Percentiles rank a stretch among this genome's conserved stretches.
phyloP scores from a whole-genome alignment of 2,113 vertebrate species.

The Engraulis encrasicolus region DNA sequence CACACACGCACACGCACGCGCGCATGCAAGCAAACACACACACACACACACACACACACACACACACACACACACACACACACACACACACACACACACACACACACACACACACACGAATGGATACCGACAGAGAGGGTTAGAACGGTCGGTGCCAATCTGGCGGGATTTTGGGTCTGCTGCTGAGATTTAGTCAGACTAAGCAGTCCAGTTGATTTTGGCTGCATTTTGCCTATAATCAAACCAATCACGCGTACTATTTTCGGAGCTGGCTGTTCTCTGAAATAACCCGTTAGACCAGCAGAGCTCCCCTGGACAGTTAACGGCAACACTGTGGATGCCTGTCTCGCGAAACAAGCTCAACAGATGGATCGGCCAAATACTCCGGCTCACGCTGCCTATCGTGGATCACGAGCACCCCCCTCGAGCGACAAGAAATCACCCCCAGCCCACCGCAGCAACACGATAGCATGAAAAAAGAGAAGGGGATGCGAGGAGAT shows the following conservation, averaged over 20 bases:
- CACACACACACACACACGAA: no score
- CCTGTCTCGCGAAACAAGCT: slow-evolving; percentile 52
- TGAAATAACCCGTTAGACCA: neutral
- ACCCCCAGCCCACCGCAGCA: neutral
- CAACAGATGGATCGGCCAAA: slow-evolving; percentile 76
- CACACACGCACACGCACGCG: no score
- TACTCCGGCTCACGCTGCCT: no score
- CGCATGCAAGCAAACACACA: no score
- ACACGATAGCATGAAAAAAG: no score
- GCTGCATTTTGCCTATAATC: neutral
- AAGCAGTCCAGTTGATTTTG: neutral
- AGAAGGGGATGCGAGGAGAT: no score
- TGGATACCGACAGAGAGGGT: no score
- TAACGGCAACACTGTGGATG: neutral
- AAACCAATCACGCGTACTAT: neutral
- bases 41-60: no score
- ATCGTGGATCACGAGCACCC: slow-evolving; percentile 60
- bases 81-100: no score
- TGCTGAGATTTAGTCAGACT: neutral
- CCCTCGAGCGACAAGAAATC: slow-evolving; percentile 58
- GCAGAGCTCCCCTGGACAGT: neutral
- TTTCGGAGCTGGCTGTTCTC: neutral
- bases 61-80: no score
- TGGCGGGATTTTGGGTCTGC: no score
- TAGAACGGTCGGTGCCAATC: no score